These are phyloP conservation scores for Onthophagus sagittarius DNA, from an alignment of 2,888 invertebrate genomes.

Conservation along the genomic window DNA sequence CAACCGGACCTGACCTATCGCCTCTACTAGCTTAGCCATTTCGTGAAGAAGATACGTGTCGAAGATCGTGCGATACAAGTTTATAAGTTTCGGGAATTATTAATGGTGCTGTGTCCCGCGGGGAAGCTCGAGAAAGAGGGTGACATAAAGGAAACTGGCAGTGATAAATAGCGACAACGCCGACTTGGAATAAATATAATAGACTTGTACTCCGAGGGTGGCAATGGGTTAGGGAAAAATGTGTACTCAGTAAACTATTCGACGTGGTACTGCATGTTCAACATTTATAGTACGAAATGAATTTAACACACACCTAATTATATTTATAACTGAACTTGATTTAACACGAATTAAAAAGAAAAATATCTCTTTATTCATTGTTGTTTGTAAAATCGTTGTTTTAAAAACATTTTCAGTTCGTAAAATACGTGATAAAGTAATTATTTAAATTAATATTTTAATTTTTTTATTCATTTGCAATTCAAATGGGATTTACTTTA, in stretches of 20 bases:
- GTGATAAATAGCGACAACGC: constrained; percentile 4
- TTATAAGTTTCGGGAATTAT: constrained; percentile 26
- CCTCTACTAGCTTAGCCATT: neutral
- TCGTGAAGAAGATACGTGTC: constrained; percentile 19
- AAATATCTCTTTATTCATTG: too few species aligned
- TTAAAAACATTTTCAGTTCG: too few species aligned
- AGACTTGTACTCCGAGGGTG: neutral
- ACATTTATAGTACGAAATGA: too few species aligned
- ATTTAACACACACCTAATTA: too few species aligned
- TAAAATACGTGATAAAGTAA: too few species aligned
- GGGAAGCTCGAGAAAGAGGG: constrained; percentile 3
- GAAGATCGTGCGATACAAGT: constrained; percentile 24
- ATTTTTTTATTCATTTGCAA: too few species aligned
- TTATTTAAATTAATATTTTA: too few species aligned
- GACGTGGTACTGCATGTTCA: neutral
- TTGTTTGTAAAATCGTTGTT: too few species aligned
- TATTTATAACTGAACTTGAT: too few species aligned
- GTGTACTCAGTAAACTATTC: neutral
- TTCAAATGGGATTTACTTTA: too few species aligned
- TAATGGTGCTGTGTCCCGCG: constrained; percentile 19
- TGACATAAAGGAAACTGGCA: constrained; percentile 3
- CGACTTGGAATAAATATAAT: constrained; percentile 1
- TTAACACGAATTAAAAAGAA: too few species aligned
- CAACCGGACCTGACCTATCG: neutral
- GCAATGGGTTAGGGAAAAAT: neutral